Percentiles rank a stretch among this genome's conserved stretches.
Evolutionary conservation across 1,140 invertebrate species (phyloP).

Genomic region (Brachionus manjavacas): DNA sequence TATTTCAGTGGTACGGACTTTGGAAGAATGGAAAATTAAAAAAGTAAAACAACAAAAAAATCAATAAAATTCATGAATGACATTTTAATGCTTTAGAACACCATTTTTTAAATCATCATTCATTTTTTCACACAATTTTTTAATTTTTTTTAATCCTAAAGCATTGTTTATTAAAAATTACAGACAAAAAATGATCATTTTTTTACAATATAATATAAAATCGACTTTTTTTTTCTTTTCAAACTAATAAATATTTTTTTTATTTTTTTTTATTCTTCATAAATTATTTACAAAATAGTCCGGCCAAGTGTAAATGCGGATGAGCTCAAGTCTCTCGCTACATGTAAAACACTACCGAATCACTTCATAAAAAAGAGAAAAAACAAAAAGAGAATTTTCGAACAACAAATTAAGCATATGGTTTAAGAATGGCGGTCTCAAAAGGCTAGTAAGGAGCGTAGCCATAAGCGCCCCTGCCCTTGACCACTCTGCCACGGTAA

Average conservation of each 20-base stretch:
- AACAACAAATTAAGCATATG: not conserved
- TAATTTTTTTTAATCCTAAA: not conserved
- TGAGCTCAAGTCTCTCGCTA: not conserved
- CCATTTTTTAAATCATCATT: not conserved
- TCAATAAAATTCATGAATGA: not conserved
- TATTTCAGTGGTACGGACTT: too few relatives aligned
- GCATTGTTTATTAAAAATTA: not conserved
- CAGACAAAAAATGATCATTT: conserved; percentile 1
- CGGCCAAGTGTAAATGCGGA: not conserved
- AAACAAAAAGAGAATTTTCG: not conserved
- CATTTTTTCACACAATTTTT: not conserved
- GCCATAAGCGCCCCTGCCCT: not conserved
- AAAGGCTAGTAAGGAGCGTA: not conserved
- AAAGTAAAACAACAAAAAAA: not conserved
- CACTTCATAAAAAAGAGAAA: not conserved
- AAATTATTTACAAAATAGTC: conserved; percentile 10
- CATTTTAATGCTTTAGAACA: conserved; percentile 34
- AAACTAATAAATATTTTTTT: conserved; percentile 3
- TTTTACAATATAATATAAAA: not conserved
- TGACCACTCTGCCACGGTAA: not conserved
- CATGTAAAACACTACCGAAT: not conserved
- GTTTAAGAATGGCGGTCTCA: not conserved
- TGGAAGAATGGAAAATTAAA: not conserved
- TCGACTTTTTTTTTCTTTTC: not conserved
- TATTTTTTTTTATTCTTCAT: not conserved